These are phyloP conservation scores for Crotalus viridis DNA, from an alignment of 2,113 vertebrate species.

Conservation along the genomic window DNA sequence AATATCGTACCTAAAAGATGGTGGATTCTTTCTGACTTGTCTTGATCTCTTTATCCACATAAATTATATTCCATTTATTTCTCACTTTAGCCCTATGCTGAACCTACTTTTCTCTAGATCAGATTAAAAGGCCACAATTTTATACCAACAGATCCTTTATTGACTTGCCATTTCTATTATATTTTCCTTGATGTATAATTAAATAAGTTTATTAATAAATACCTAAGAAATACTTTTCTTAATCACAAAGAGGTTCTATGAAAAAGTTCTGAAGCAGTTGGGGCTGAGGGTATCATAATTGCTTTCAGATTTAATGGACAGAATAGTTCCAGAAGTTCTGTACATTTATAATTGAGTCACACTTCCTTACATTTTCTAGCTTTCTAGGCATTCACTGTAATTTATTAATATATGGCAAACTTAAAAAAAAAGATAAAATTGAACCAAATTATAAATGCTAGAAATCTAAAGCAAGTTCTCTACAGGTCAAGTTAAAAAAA, in stretches of 20 bases:
- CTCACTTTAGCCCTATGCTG: not conserved
- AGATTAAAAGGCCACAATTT: not conserved
- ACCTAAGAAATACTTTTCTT: not conserved
- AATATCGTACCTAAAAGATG: not conserved
- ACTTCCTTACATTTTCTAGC: not conserved
- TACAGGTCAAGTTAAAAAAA: not conserved
- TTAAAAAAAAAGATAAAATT: not conserved
- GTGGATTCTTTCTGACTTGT: not conserved
- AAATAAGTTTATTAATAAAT: not conserved
- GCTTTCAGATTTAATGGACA: not conserved
- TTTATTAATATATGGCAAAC: not conserved
- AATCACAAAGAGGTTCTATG: not conserved
- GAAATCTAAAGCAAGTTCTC: not conserved
- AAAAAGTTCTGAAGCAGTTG: not conserved
- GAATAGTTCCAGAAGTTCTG: not conserved
- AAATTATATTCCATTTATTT: not conserved
- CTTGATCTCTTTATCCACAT: not conserved
- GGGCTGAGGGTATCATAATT: not conserved
- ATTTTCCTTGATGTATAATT: not conserved
- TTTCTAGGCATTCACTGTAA: not conserved
- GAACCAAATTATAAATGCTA: slow-evolving; percentile 5
- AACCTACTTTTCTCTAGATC: not conserved
- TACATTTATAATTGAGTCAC: not conserved
- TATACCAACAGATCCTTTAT: not conserved
- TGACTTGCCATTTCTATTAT: not conserved